Evolutionary conservation across 2,113 vertebrate genomes (phyloP).

Genomic region (Phaethornis superciliosus): DNA sequence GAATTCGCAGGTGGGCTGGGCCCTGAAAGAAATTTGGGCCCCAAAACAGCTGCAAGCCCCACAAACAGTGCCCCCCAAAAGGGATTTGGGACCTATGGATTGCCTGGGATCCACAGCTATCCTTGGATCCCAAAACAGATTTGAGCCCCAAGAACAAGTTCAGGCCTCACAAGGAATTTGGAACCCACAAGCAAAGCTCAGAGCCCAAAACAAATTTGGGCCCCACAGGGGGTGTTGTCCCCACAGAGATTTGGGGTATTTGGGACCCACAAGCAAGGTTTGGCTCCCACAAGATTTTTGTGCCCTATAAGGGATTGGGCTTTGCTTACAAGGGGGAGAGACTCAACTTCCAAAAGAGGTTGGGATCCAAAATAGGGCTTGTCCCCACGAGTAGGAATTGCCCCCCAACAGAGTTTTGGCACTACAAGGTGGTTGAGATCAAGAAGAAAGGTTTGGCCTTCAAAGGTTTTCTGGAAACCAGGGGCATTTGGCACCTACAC

Average conservation of each 20-base stretch:
- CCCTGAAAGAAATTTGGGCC: not conserved
- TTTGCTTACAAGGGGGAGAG: not conserved
- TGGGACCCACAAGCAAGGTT: not conserved
- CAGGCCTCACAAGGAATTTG: not conserved
- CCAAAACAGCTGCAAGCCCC: not conserved
- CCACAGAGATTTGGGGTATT: not conserved
- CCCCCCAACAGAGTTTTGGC: not conserved
- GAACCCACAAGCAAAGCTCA: not conserved
- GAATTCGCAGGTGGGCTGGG: not conserved
- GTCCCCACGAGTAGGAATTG: not conserved
- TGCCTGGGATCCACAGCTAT: not conserved
- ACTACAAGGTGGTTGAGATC: not conserved
- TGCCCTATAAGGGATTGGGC: rapidly evolving
- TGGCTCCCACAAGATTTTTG: not conserved
- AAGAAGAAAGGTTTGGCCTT: not conserved
- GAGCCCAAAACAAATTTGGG: not conserved
- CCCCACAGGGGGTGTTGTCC: not conserved
- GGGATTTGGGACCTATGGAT: not conserved
- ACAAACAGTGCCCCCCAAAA: not conserved
- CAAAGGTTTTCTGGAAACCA: not conserved
- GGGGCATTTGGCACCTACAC: not conserved
- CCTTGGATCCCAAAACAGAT: not conserved
- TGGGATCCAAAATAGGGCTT: not conserved
- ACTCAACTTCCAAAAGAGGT: not conserved
- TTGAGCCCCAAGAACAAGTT: not conserved